Conservation (phyloP, 2,888 invertebrate species). For the Atrina japonica region DNA sequence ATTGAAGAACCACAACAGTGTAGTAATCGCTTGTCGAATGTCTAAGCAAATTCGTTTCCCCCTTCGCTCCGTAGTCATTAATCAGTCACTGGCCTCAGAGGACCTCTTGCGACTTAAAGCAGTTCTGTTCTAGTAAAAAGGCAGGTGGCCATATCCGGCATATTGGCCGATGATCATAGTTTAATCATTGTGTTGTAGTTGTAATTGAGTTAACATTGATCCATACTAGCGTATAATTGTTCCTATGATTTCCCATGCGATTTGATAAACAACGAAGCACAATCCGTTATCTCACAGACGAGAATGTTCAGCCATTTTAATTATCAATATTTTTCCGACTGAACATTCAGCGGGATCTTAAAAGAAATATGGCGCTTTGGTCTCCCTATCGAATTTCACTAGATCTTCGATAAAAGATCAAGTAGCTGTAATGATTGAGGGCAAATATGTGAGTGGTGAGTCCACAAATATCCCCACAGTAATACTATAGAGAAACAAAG, state of each 20-base stretch:
- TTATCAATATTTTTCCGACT: conserved; percentile 17
- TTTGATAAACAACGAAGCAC: conserved; percentile 40
- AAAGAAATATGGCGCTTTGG: no score
- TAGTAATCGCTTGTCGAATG: no score
- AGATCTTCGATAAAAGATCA: no score
- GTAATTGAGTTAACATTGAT: conserved; percentile 64
- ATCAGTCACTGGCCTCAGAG: conserved; percentile 12
- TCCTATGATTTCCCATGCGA: conserved; percentile 60
- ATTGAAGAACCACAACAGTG: no score
- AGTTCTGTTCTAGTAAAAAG: conserved; percentile 29
- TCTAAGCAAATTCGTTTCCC: no score
- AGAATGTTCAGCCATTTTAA: conserved; percentile 33
- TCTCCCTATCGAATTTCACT: no score
- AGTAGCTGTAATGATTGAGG: no score
- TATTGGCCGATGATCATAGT: conserved; percentile 51
- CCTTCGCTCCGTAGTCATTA: no score
- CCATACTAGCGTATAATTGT: conserved; percentile 51
- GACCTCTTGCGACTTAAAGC: conserved; percentile 15
- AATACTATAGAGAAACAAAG: no score
- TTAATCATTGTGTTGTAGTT: conserved; percentile 60
- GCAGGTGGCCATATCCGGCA: conserved; percentile 42
- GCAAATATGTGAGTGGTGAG: no score
- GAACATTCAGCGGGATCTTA: conserved; percentile 1
- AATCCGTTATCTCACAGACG: conserved; percentile 37
- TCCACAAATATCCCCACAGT: no score